Base-by-base conservation (phyloP, 2,797 vertebrate genomes). In the Anniella stebbinsi region DNA sequence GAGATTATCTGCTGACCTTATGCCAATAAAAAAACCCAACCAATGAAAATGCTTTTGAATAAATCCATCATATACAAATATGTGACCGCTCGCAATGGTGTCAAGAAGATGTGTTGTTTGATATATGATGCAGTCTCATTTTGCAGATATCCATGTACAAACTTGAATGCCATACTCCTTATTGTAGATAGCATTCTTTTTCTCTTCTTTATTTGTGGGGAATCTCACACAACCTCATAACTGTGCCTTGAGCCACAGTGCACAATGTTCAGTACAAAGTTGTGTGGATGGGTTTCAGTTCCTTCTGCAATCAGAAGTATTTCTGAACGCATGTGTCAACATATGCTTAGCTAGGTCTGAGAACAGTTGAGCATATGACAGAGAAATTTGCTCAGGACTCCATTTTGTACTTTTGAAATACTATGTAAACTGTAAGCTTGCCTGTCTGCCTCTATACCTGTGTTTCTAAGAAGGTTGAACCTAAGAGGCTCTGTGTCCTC, bases 1-100 rank as follows among this genome's bases (percentile, higher is more conserved):
- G 92, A 89, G 93, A 94, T 86, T 85, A 92, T 95, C 77, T 92
- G 84, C 18, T 87, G 86, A 94, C 94, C 60, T 95, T 88, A 45
- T 45, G 45, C 36, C 57, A 60, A 73, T 91, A 93, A 90, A 89
- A 48, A 90, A 90, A 73, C 48, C 63, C 91, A 93, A 90, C 86
- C 41, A 91, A n/a, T 5, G 25, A 88, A 63, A 73, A 86, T 28
- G 63, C 15, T 3, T 81, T 90, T 78, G 70, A 88, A 86, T 1
- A 82, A 88, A 89, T 0, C 57, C 70, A 83, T 80, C 10, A 57
- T 67, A 28, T 67, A 17, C 67, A 92, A 89, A 90, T 87, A 76
- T 88, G 5, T 2, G n/a, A 73, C 73, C 78, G 36, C 87, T 87
- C 33, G 45, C 69, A 12, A 9, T 84, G 51, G 84, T 88, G 80